Conservation (phyloP, 2,113 vertebrate species). For the Tragelaphus strepsiceros region DNA sequence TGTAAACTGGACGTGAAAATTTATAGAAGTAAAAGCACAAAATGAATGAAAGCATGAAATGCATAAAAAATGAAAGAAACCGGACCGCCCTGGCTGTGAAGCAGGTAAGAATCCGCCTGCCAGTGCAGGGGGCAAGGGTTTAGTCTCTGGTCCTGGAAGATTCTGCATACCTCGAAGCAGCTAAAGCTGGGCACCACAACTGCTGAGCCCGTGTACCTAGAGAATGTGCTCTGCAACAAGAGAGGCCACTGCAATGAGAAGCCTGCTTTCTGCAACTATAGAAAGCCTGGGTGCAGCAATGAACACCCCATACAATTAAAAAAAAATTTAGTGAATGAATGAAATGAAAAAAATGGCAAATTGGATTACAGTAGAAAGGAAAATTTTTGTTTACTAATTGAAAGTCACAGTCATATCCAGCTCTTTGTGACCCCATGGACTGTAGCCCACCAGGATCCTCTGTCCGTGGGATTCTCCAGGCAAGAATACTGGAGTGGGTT, state of each 20-base stretch:
- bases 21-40: neutral
- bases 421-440: neutral
- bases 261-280: rapidly evolving
- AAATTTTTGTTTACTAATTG: neutral
- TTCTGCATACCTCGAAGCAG: neutral
- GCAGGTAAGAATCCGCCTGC: neutral
- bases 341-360: neutral
- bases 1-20: neutral
- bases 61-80: neutral
- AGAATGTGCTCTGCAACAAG: neutral
- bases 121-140: neutral
- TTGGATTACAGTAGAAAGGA: neutral
- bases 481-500: neutral
- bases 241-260: neutral
- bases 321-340: neutral
- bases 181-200: neutral
- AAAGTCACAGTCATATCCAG: neutral
- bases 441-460: neutral
- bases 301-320: neutral
- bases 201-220: neutral
- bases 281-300: neutral
- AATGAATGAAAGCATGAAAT: neutral
- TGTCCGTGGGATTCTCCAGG: neutral
- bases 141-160: neutral
- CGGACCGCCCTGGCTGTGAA: rapidly evolving